Base-by-base conservation (phyloP, 2,797 vertebrate species). In the Sebastolobus alascanus region DNA sequence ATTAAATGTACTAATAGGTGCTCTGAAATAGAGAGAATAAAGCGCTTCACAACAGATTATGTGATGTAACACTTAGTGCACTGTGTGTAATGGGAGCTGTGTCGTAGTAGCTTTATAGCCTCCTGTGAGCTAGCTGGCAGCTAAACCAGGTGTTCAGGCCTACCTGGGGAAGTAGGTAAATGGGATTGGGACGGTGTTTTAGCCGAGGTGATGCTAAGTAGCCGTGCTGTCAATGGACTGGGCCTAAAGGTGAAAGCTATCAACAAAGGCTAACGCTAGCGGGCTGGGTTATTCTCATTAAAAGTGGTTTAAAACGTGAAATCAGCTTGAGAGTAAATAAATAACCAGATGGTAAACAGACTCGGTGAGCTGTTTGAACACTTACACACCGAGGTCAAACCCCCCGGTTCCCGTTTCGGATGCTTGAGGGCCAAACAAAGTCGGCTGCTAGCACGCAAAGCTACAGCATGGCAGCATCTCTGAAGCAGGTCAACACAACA, bases 381-480 rank as follows among this genome's bases (percentile, higher is more conserved):
- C 2, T 1, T 18, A 7, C 0, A 14, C 27, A 18, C 2, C 54
- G 81, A 87, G 87, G 84, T 73, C 76, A 85, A 87, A 82, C 43
- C 20, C 20, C 22, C 61, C 43, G 33, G 43, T 46, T 31, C 31
- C 31, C 31, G 25, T 25, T 68, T 33, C 4, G 54, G 81, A 82
- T 78, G 85, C 77, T 70, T 3, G 46, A 84, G 88, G 88, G 84
- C 89, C 84, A 90, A 89, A 90, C 87, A 92, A 90, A 92, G 88
- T 91, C 56, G 79, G 66, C 58, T 56, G 82, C 84, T 93, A 94
- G 92, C 93, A 84, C 78, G 89, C 83, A 25, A 25, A 90, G 91
- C 93, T 95, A 93, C 84, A 92, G 92, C 92, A 93, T 94, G 92
- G 93, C 92, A 91, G 91, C 91, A 84, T 91, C 92, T 38, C 80